Evolutionary conservation across 2,113 vertebrate genomes (phyloP), one percentile per base, ranked within the genome.

Genomic region (Xyrauchen texanus): DNA sequence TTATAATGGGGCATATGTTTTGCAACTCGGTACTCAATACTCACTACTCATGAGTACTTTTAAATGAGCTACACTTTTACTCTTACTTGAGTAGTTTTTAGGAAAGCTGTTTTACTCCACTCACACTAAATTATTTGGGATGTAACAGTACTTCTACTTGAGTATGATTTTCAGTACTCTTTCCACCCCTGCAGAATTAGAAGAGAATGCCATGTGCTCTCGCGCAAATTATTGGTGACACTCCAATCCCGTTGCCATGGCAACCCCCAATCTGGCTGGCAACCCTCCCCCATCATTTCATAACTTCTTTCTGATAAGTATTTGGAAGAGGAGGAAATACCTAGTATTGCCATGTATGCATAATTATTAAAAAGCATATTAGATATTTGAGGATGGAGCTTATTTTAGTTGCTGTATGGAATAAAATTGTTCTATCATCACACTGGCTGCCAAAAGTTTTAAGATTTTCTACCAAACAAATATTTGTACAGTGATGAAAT

Each of bases 401-500:
- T 72, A 12, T 46, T 72, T n/a, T 4, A 6, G 9, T 61, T 15
- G 21, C 34, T 51, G 44, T 8, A 34, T 16, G 15, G 15, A 57
- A 47, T 44, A 87, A 74, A 88, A 88, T 84, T 84, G 45, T 57
- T 75, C 70, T 77, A 81, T 89, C 87, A 88, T 84, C 82, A 34
- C 77, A 86, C 76, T 83, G 86, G n/a, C 55, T 60, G 55, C n/a
- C 71, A 74, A 60, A 74, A 61, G 12, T 55, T n/a, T n/a, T n/a
- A 62, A 16, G n/a, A 52, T 6, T 21, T 74, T 51, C 61, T 55
- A 68, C 42, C 3, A 46, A 11, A 61, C 12, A 15, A 16, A 58
- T 58, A 58, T 58, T n/a, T 5, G 15, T 49, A 5, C 44, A 49
- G 62, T 74, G 71, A 63, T 63, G 57, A 74, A 73, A 63, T 21